Evolutionary conservation across 2,888 invertebrate genomes (phyloP).

Genomic region (Drosophila melanocephala): DNA sequence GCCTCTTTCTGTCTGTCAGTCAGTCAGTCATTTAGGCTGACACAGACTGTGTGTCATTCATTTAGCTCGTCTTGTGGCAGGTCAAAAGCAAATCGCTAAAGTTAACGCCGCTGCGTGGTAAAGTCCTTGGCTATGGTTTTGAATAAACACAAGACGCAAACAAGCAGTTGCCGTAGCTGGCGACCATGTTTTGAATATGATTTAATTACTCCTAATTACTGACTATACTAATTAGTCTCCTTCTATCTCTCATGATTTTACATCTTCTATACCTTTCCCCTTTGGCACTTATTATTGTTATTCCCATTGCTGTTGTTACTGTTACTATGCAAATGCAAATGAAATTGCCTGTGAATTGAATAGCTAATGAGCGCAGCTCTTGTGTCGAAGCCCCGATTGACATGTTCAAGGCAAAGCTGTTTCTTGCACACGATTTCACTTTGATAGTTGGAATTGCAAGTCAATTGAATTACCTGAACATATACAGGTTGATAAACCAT

Average conservation of each 20-base stretch:
- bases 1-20: conserved; percentile 30
- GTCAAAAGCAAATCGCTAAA: conserved; percentile 71
- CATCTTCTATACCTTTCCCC: neutral
- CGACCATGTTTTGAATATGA: conserved; percentile 64
- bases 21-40: conserved; percentile 48
- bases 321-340: conserved; percentile 26
- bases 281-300: neutral
- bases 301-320: neutral
- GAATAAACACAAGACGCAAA: conserved; percentile 51
- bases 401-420: conserved; percentile 12
- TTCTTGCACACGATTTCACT: conserved; percentile 26
- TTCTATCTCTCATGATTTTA: conserved; percentile 5
- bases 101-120: conserved; percentile 62
- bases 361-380: conserved; percentile 38
- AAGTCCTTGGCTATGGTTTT: conserved; percentile 62
- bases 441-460: conserved; percentile 13
- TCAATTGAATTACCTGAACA: conserved; percentile 16
- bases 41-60: conserved; percentile 49
- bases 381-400: conserved; percentile 18
- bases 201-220: conserved; percentile 73
- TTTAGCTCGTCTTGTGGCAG: conserved; percentile 62
- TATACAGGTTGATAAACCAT: neutral
- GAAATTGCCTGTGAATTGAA: conserved; percentile 46
- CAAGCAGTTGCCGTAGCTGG: conserved; percentile 4
- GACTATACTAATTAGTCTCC: conserved; percentile 60